Evolutionary conservation across 2,113 vertebrate genomes (phyloP).

Genomic region (Thryonomys swinderianus): DNA sequence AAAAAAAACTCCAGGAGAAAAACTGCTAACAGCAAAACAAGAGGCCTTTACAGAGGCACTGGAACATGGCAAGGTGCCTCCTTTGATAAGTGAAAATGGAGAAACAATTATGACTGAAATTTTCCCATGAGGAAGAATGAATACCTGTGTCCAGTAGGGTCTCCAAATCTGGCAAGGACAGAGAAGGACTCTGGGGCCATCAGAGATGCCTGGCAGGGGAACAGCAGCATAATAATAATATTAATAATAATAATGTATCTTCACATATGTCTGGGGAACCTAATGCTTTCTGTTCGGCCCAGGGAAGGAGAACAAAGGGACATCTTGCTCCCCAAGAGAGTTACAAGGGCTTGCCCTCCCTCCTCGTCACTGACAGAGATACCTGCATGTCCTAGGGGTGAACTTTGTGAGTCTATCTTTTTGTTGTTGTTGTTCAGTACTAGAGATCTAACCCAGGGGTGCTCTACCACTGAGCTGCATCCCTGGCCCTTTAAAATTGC

Average conservation of each 20-base stretch:
- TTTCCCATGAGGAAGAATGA: background rate
- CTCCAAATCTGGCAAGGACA: background rate
- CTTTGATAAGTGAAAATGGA: background rate
- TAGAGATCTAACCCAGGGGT: background rate
- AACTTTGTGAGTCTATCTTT: background rate
- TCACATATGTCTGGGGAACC: fast-evolving
- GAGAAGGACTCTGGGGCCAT: too few relatives aligned
- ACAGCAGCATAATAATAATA: too few relatives aligned
- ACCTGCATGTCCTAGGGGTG: background rate
- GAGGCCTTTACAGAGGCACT: fast-evolving
- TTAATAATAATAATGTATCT: background rate
- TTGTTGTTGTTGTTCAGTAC: too few relatives aligned
- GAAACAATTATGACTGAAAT: background rate
- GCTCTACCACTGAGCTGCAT: background rate
- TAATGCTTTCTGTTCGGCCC: fast-evolving
- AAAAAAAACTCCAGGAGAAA: background rate
- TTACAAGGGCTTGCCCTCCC: background rate
- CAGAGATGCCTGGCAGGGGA: background rate
- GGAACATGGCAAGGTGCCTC: fast-evolving
- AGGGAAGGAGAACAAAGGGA: fast-evolving
- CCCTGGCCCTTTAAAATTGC: background rate
- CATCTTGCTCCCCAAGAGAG: background rate
- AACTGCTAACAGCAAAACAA: background rate
- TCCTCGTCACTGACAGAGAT: background rate
- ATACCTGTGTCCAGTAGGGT: fast-evolving